Base-by-base conservation (phyloP, 2,888 invertebrate genomes). In the Cyclophora punctaria region DNA sequence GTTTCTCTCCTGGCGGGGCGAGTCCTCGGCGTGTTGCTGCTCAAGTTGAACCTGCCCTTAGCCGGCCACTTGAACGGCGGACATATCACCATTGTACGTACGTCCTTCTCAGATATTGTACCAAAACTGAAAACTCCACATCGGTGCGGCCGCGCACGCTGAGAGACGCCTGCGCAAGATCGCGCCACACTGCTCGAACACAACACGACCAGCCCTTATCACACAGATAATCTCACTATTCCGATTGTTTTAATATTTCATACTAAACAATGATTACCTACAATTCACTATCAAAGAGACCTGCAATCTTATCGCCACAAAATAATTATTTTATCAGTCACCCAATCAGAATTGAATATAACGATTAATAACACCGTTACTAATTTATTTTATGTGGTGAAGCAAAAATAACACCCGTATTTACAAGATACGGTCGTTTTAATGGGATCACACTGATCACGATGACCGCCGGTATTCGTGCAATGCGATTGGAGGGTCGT, bases 211-310 rank as follows among this genome's bases (percentile, higher is more conserved):
- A 72, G 69, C 69, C 72, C 75, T 85, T 87, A 87, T 86, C 87
- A 73, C 73, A 65, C 67, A 80, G 84, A 85, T 86, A 73, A 88
- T 87, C 85, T 83, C 72, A 68, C 73, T 69, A 75, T 80, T 75
- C 74, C 79, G 77, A 86, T 85, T 86, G 84, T 85, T 86, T 86
- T 87, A 88, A 87, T 86, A 86, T 84, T 85, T 74, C 74, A 75
- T 72, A 75, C 74, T 76, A 76, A 78, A 71, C 69, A 78, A 82
- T 75, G 71, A 82, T 81, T 80, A 70, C 68, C 67, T 70, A 73
- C 67, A 73, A 71, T 75, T 76, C 79, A 78, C 80, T 83, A 87
- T 87, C 83, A 78, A 77, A 69, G 74, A 75, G 66, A 78, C 74
- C 75, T 77, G 78, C 75, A 80, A 84, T 86, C 82, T 88, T 86